Conservation (phyloP, 1,140 invertebrate species). For the Hormaphis cornu region DNA sequence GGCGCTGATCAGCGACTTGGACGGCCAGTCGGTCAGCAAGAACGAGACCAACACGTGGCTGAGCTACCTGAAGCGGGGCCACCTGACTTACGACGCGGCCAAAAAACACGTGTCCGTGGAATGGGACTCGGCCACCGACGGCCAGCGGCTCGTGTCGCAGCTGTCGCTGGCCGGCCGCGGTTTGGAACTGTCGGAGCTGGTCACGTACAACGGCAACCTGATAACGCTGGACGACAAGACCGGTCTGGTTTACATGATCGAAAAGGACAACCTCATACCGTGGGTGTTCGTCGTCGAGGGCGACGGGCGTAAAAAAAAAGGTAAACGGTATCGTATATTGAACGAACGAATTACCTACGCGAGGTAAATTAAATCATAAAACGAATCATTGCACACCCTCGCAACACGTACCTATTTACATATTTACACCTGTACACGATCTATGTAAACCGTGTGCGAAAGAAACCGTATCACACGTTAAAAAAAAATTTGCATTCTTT, state of each 20-base stretch:
- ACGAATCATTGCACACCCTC: too few species aligned
- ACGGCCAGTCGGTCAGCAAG: constrained; percentile 66
- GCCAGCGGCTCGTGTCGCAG: constrained; percentile 54
- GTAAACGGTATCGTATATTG: too few species aligned
- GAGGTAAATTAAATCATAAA: too few species aligned
- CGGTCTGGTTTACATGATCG: constrained; percentile 81
- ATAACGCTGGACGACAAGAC: constrained; percentile 93
- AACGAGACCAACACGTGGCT: constrained; percentile 49
- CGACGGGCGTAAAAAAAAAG: constrained; percentile 68
- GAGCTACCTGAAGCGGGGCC: constrained; percentile 49
- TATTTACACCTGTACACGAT: too few species aligned
- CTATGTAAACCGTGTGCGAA: too few species aligned
- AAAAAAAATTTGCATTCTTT: too few species aligned
- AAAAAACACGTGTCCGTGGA: constrained; percentile 53
- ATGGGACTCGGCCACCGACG: constrained; percentile 55
- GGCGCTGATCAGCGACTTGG: constrained; percentile 83
- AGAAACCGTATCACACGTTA: too few species aligned
- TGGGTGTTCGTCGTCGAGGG: constrained; percentile 91
- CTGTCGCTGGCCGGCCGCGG: constrained; percentile 77
- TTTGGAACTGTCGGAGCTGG: constrained; percentile 95
- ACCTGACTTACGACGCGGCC: constrained; percentile 52
- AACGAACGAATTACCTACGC: too few species aligned
- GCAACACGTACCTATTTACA: too few species aligned
- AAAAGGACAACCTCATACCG: constrained; percentile 57
- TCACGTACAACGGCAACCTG: constrained; percentile 85